Evolutionary conservation across 2,888 invertebrate species (phyloP).

Genomic region (Agrotis clavis): DNA sequence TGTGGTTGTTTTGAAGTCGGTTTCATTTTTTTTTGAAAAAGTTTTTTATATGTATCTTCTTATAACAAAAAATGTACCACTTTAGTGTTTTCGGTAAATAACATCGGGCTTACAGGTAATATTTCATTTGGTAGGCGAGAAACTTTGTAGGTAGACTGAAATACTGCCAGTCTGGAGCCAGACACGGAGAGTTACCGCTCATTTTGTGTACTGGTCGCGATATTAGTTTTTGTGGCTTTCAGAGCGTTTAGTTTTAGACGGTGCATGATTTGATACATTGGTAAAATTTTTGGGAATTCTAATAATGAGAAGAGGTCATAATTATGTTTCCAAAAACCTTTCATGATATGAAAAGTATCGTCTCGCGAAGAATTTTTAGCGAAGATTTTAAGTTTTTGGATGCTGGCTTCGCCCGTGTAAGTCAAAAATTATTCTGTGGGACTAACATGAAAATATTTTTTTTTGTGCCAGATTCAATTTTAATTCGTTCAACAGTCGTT

Average conservation of each 20-base stretch:
- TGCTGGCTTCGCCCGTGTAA: no score
- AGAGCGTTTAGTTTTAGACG: neutral
- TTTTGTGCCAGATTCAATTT: no score
- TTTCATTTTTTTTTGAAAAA: no score
- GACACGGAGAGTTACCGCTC: slow-evolving; percentile 16
- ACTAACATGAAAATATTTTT: no score
- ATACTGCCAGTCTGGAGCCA: slow-evolving; percentile 38
- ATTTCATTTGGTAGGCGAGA: slow-evolving; percentile 41
- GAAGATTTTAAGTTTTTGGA: no score
- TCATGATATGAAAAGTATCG: no score
- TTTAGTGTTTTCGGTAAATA: slow-evolving; percentile 17
- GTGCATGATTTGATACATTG: neutral
- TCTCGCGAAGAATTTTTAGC: no score
- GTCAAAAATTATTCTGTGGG: no score
- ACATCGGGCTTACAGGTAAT: slow-evolving; percentile 18
- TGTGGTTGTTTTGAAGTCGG: no score
- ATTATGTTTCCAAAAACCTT: neutral
- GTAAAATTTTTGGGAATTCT: neutral
- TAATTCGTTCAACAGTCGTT: no score
- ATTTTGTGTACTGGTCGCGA: slow-evolving; percentile 11
- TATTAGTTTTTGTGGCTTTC: slow-evolving; percentile 35
- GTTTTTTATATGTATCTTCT: neutral
- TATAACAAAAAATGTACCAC: neutral
- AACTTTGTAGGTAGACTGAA: slow-evolving; percentile 28
- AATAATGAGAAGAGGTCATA: neutral